phyloP scores from a whole-genome alignment of 2,113 vertebrate species.

The Crotophaga sulcirostris region DNA sequence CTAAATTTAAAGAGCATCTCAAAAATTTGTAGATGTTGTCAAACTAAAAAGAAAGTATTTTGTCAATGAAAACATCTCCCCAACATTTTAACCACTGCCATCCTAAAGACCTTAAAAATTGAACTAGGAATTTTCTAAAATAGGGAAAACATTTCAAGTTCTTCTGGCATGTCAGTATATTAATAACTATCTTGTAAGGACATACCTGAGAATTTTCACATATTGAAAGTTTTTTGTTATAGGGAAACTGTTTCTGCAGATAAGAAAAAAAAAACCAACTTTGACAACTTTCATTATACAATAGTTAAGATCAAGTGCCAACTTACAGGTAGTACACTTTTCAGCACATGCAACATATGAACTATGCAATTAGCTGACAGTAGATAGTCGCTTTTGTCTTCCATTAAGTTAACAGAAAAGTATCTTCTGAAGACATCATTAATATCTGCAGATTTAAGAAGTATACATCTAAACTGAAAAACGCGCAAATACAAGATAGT shows the following conservation, averaged over 20 bases:
- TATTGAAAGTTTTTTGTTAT: not conserved
- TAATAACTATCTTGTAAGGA: not conserved
- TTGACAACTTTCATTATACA: not conserved
- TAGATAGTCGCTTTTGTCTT: not conserved
- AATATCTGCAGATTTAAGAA: not conserved
- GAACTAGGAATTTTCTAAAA: not conserved
- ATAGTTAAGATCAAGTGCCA: not conserved
- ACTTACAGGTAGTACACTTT: fast-evolving
- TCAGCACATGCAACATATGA: not conserved
- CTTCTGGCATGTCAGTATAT: not conserved
- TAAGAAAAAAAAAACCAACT: not conserved
- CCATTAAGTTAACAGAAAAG: not conserved
- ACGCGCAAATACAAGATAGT: not conserved
- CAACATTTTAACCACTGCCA: not conserved
- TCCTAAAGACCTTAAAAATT: not conserved
- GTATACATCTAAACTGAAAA: not conserved
- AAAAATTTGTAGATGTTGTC: not conserved
- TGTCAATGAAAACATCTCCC: not conserved
- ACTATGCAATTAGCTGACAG: not conserved
- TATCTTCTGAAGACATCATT: not conserved
- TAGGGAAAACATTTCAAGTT: not conserved
- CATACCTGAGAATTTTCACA: not conserved
- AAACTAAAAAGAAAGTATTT: not conserved
- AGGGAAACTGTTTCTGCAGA: not conserved
- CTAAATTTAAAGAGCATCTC: not conserved